Conservation (phyloP, 2,888 invertebrate species). For the Cosmorhoe ocellata region DNA sequence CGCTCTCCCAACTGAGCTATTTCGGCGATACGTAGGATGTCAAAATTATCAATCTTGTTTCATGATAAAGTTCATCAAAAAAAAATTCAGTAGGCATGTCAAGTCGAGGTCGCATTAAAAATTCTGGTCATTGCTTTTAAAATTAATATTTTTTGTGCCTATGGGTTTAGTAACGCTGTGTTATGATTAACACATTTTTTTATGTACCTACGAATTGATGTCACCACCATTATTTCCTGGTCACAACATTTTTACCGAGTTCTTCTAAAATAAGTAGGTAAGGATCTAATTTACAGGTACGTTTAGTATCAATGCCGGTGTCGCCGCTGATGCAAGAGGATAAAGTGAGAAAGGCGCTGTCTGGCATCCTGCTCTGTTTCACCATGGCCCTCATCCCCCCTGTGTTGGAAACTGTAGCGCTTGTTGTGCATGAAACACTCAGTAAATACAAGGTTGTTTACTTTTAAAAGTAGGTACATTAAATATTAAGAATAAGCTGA, state of each 20-base stretch:
- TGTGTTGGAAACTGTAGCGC: constrained; percentile 57
- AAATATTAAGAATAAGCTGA: too few relatives aligned
- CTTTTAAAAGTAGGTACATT: too few relatives aligned
- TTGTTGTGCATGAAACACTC: constrained; percentile 60
- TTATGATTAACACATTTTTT: neutral
- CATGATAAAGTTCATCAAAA: neutral
- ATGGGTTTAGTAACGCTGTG: too few relatives aligned
- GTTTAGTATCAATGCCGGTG: constrained; percentile 63
- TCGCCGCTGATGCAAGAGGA: constrained; percentile 65
- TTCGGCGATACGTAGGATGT: constrained; percentile 4
- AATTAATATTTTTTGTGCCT: too few relatives aligned
- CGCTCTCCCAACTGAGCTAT: constrained; percentile 36
- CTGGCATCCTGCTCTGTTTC: constrained; percentile 61
- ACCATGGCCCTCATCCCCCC: constrained; percentile 66
- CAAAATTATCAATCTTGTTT: constrained; percentile 5
- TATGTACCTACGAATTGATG: neutral
- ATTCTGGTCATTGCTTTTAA: too few relatives aligned
- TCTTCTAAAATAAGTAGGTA: neutral
- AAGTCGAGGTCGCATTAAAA: too few relatives aligned
- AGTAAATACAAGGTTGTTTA: constrained; percentile 53
- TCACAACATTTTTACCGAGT: neutral
- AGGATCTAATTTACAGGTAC: constrained; percentile 42
- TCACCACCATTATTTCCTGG: too few relatives aligned
- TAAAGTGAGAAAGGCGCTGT: constrained; percentile 49
- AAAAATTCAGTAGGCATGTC: neutral